phyloP scores from a whole-genome alignment of 2,888 invertebrate species.

The Mylabris sibirica region DNA sequence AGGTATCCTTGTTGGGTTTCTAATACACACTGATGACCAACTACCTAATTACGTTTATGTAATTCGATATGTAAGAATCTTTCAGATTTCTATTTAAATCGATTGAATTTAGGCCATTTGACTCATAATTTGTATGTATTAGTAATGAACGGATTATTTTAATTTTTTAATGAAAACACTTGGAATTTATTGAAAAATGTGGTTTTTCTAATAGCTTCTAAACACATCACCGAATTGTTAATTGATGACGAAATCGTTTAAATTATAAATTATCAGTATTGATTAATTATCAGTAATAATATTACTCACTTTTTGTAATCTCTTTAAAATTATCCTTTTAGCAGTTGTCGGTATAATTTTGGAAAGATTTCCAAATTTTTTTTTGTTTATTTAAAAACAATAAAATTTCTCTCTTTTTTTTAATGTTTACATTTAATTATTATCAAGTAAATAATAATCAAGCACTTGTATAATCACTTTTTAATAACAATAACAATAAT shows the following conservation, averaged over 20 bases:
- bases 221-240: not conserved
- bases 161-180: not conserved
- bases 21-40: constrained; percentile 26
- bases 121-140: not conserved
- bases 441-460: not conserved
- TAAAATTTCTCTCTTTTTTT: not conserved
- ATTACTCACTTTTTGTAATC: not conserved
- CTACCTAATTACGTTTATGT: constrained; percentile 30
- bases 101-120: not conserved
- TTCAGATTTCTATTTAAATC: not conserved
- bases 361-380: not conserved
- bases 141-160: not conserved
- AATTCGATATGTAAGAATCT: constrained; percentile 24
- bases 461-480: not conserved
- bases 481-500: not conserved
- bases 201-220: not conserved
- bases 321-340: too few species aligned
- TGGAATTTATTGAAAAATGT: not conserved
- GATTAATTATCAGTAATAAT: not conserved
- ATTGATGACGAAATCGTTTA: not conserved
- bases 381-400: not conserved
- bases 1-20: constrained; percentile 26
- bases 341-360: too few species aligned
- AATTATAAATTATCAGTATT: not conserved
- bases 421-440: not conserved